Base-by-base conservation (phyloP, 2,113 vertebrate genomes). In the Falco punctatus region DNA sequence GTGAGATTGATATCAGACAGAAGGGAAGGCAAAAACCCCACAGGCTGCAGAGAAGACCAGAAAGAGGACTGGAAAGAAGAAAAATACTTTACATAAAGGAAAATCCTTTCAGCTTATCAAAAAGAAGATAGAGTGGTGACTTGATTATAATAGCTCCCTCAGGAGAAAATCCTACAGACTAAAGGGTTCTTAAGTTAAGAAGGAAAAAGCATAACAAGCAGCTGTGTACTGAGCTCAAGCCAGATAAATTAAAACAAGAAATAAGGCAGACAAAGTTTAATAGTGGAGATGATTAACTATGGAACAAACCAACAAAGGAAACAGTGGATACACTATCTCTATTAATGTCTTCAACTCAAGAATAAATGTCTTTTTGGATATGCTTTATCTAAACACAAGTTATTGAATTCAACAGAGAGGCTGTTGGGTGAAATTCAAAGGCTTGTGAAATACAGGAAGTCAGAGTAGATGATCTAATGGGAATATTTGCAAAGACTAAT, bases 401-500 rank as follows among this genome's bases (percentile, higher is more conserved):
- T 94, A 95, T 82, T 96, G 87, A 93, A 94, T 67, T 96, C 82
- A 93, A 48, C 38, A 74, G 92, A 93, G 55, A 80, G 51, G 71
- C 32, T 93, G 81, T 80, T 93, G 88, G 94, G 88, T 88, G 90
- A 94, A 94, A 96, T 96, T 94, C 94, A 96, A 96, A 96, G 74
- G 85, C 79, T 94, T 96, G 78, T 90, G 92, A 97, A 95, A 96
- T 80, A 92, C 93, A 96, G 96, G 93, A 97, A 96, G 88, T 88
- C 71, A 59, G 92, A 96, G 79, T 59, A 83, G 81, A 77, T 94
- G 93, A 96, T 93, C 92, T 96, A 93, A 94, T 93, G 88, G 93
- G 87, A 94, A 92, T 96, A 97, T 97, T 95, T 96, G 93, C 94
- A 90, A 91, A 96, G 74, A 91, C 78, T 97, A 96, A 97, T 96